Percentiles rank a stretch among this genome's conserved stretches.
These are phyloP conservation scores for Pachyuromys duprasi DNA, from an alignment of 2,797 vertebrate species.

Conservation along the genomic window DNA sequence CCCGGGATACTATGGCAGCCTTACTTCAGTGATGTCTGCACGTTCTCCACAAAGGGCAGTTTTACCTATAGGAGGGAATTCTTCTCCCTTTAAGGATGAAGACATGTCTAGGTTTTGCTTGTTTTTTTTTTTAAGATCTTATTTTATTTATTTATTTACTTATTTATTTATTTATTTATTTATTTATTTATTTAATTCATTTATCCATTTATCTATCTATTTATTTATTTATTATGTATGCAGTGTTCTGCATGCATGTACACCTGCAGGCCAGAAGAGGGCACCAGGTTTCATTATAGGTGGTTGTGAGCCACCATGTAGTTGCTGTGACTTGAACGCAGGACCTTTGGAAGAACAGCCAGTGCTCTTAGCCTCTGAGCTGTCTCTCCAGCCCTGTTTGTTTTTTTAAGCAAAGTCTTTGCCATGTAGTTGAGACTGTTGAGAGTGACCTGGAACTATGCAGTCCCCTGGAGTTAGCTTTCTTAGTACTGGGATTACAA, in stretches of 20 bases:
- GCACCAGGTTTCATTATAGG: too few species aligned
- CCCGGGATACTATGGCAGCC: not conserved
- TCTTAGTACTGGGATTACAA: not conserved
- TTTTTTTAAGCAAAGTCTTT: not conserved
- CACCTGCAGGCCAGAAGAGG: too few species aligned
- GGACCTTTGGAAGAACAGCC: too few species aligned
- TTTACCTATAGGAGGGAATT: conserved; percentile 41
- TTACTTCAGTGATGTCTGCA: not conserved
- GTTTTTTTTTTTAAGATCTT: not conserved
- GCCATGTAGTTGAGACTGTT: not conserved
- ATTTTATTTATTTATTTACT: too few species aligned
- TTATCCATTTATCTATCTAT: too few species aligned
- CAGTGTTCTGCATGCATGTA: too few species aligned
- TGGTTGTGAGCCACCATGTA: too few species aligned
- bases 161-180: too few species aligned
- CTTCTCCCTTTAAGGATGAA: conserved; percentile 59
- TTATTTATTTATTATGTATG: too few species aligned
- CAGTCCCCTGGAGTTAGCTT: not conserved
- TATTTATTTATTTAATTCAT: too few species aligned
- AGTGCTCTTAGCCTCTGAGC: too few species aligned
- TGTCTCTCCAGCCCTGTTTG: not conserved
- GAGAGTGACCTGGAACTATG: not conserved
- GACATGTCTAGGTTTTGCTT: not conserved
- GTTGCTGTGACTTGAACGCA: too few species aligned
- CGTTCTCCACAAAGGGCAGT: not conserved